Evolutionary conservation across 2,797 vertebrate species (phyloP), one percentile per base, ranked within the genome.

Genomic region (Astyanax mexicanus): DNA sequence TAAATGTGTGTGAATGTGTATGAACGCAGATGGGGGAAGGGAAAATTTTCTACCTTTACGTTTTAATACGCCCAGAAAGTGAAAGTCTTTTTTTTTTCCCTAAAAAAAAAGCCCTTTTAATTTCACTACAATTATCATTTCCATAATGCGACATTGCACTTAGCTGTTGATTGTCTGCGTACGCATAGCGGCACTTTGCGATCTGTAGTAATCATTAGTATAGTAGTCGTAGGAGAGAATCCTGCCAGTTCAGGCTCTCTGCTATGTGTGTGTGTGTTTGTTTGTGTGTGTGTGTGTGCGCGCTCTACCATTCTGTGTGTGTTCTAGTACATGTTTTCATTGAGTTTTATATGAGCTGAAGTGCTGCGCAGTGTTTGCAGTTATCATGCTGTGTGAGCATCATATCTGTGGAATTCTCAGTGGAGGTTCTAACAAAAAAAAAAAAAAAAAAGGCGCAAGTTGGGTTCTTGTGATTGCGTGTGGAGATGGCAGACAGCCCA

Each of bases 351-450:
- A 82, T 60, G 32, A 19, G 69, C 60, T 35, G 19, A 75, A 37
- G 62, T 61, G 9, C 79, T 27, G 74, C 75, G 52, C 75, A 54
- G 57, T 71, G 70, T 84, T 76, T 86, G 84, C 85, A 86, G 86
- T 82, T 84, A 81, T 44, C 51, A 42, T 79, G 78, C 80, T 78
- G 40, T 60, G 75, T 29, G 68, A 69, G 69, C 38, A 23, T 64
- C 64, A 21, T 64, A 62, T 35, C 35, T 47, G 25, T 35, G 11
- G 71, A 42, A 32, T 74, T 74, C 72, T 74, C 72, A 37, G 4
- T 27, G 40, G 40, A 67, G 55, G 21, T 54, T 40, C 51, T 13
- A 55, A 75, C 74, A 69, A 25, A 40, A n/a, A n/a, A n/a, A n/a
- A n/a, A n/a, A n/a, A n/a, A n/a, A n/a, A n/a, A n/a, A n/a, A 19